These are phyloP conservation scores for Virgularia gustaviana DNA, from an alignment of 92 coral and sea anemone species.

Conservation along the genomic window DNA sequence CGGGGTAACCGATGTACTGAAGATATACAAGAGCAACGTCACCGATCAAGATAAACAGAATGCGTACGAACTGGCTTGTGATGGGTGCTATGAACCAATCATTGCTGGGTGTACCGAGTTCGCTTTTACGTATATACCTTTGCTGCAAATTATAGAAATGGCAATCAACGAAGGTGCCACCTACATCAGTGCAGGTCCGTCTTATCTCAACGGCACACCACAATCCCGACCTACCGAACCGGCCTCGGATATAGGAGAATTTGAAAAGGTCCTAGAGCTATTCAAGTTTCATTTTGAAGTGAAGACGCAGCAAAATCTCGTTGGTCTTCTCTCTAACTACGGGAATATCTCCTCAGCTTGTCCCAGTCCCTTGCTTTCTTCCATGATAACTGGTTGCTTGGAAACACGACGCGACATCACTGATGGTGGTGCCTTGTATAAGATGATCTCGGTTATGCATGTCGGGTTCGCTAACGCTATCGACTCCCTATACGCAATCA, in stretches of 20 bases:
- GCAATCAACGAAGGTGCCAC: slow-evolving; percentile 72
- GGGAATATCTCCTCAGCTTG: slow-evolving; percentile 62
- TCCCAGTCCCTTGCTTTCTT: slow-evolving; percentile 72
- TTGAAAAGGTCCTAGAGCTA: slow-evolving; percentile 48
- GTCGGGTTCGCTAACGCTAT: slow-evolving; percentile 57
- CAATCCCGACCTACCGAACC: slow-evolving; percentile 65
- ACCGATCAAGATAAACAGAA: slow-evolving; percentile 22
- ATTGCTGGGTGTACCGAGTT: slow-evolving; percentile 68
- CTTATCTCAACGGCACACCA: slow-evolving; percentile 60
- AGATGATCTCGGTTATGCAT: slow-evolving; percentile 59
- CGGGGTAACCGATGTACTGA: background rate
- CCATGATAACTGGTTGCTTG: slow-evolving; percentile 66
- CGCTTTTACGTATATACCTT: slow-evolving; percentile 58
- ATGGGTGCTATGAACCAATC: slow-evolving; percentile 78
- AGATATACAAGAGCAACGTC: background rate
- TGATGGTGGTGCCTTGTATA: slow-evolving; percentile 63
- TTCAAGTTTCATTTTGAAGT: slow-evolving; percentile 47
- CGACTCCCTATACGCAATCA: slow-evolving; percentile 66
- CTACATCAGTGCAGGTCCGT: slow-evolving; percentile 55
- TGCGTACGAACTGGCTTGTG: slow-evolving; percentile 62
- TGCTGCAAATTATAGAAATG: slow-evolving; percentile 69
- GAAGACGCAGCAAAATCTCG: slow-evolving; percentile 53
- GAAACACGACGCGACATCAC: slow-evolving; percentile 67
- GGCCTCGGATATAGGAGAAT: slow-evolving; percentile 58
- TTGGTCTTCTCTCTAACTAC: slow-evolving; percentile 58